Conservation (phyloP, 2,113 vertebrate genomes). For the Oryzias curvinotus region DNA sequence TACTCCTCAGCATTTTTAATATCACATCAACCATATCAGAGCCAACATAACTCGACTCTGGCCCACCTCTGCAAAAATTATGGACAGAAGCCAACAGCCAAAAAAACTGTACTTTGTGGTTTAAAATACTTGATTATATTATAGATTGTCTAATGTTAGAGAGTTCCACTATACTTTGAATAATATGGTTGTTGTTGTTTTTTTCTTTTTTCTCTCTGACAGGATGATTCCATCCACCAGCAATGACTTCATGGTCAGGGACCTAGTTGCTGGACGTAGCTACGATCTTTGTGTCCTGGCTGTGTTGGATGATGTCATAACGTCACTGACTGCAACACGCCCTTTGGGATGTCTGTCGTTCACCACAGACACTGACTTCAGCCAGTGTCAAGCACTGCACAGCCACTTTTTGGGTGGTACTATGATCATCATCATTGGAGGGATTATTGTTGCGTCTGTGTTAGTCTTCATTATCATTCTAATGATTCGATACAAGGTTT, state of each 20-base stretch:
- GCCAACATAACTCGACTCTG: no score
- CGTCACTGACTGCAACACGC: constrained; percentile 83
- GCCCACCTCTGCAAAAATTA: no score
- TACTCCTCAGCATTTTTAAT: no score
- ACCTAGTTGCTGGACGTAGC: constrained; percentile 86
- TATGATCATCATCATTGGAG: constrained; percentile 95
- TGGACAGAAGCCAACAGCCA: no score
- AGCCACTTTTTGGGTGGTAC: constrained; percentile 92
- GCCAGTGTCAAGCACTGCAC: constrained; percentile 84
- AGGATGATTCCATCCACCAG: constrained; percentile 93
- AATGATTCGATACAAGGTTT: constrained; percentile 92
- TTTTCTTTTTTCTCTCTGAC: constrained; percentile 27
- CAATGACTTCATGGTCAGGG: constrained; percentile 88
- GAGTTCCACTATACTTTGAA: background rate
- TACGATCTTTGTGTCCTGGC: constrained; percentile 92
- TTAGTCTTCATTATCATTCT: constrained; percentile 95
- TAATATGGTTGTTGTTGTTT: background rate
- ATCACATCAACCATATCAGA: no score
- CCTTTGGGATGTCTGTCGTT: constrained; percentile 86
- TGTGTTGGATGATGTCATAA: constrained; percentile 83
- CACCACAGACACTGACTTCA: constrained; percentile 81
- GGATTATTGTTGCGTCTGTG: constrained; percentile 93
- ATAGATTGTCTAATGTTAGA: background rate
- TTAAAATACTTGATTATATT: no score
- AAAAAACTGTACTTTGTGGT: no score